Evolutionary conservation across 2,888 invertebrate species (phyloP), one percentile per base, ranked within the genome.

Genomic region (Lasioglossum malachurum): DNA sequence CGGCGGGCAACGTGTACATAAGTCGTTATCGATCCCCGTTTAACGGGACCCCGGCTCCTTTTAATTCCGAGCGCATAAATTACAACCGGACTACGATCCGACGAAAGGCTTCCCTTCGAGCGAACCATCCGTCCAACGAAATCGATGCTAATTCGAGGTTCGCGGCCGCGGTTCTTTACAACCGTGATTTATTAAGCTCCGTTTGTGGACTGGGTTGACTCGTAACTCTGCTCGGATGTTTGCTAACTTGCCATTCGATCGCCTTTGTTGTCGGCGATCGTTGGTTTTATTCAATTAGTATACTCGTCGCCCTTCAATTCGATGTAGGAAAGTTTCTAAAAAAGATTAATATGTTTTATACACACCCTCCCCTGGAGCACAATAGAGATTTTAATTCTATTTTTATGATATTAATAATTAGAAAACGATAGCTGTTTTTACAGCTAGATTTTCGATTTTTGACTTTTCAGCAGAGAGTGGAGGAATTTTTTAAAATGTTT

Each of bases 21-120:
- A 78, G n/a, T 67, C 76, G 72, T 85, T 60, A 69, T 74, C 75
- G 72, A 78, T 64, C 46, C 46, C 38, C 38, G 46, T 41, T 64
- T 44, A 78, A 78, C 77, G 69, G 69, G 38, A 41, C 5, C 12
- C 80, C 12, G 38, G 14, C 41, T 49, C 78, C 78, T 64, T 72
- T 77, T 72, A 78, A 78, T 77, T 23, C 46, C 64, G 19, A 35
- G 16, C 23, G 64, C 75, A 75, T 80, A 75, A 80, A 75, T 80
- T 69, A 75, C 75, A 12, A 14, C 31, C 16, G 27, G 38, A 38
- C 19, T 41, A 69, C 67, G 77, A 78, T 16, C 46, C 76, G 23
- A 41, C 53, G 71, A 27, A 44, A 35, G 23, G 57, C 73, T 44
- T n/a, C n/a, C 35, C 16, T n/a, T 64, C 19, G 38, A 74, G 64